Conservation (phyloP, 2,888 invertebrate genomes). For the Drosophila infuscata region DNA sequence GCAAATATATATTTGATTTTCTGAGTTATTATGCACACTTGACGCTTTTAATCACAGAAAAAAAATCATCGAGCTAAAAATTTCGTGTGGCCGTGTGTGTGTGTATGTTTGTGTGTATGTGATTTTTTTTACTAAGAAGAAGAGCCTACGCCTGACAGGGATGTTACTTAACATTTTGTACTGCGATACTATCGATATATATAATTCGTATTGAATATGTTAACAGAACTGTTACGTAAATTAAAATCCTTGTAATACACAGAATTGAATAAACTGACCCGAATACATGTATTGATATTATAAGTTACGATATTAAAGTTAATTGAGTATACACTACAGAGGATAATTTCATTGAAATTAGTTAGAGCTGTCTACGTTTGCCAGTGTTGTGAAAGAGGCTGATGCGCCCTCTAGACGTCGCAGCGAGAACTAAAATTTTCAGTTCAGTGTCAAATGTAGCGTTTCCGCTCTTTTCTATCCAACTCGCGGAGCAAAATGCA, state of each 20-base stretch:
- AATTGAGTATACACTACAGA: too few species aligned
- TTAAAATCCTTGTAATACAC: background rate
- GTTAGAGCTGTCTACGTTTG: slow-evolving; percentile 19
- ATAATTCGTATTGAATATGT: background rate
- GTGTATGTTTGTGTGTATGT: slow-evolving; percentile 24
- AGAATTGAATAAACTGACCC: background rate
- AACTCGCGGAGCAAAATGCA: slow-evolving; percentile 84
- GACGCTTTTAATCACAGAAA: slow-evolving; percentile 14
- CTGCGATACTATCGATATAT: background rate
- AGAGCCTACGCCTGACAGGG: slow-evolving; percentile 12
- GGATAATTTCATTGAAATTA: background rate
- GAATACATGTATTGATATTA: too few species aligned
- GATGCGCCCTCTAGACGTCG: slow-evolving; percentile 46
- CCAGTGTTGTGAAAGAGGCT: slow-evolving; percentile 23
- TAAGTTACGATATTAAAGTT: background rate
- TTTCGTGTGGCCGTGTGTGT: background rate
- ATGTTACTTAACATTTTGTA: slow-evolving; percentile 13
- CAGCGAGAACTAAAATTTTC: slow-evolving; percentile 31
- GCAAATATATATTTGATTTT: background rate
- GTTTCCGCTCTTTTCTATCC: slow-evolving; percentile 83
- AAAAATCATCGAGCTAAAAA: slow-evolving; percentile 2
- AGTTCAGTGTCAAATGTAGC: slow-evolving; percentile 57
- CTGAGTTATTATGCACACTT: slow-evolving; percentile 12
- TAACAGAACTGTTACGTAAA: background rate
- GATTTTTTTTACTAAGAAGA: slow-evolving; percentile 30